Conservation (phyloP, 2,888 invertebrate species). For the Clunio marinus region DNA sequence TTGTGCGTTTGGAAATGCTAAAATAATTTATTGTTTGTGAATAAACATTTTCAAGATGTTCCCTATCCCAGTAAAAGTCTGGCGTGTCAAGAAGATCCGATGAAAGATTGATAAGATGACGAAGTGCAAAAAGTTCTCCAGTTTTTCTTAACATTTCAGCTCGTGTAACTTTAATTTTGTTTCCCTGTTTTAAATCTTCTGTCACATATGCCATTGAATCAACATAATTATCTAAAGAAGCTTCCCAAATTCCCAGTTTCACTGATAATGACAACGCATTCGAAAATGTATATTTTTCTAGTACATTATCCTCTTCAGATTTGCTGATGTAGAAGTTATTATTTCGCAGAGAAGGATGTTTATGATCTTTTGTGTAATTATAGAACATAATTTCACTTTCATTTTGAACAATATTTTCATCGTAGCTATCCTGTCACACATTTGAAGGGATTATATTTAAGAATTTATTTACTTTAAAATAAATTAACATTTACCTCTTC, state of each 20-base stretch:
- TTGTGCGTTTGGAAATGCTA: constrained; percentile 76
- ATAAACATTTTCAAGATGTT: constrained; percentile 80
- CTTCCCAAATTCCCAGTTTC: constrained; percentile 92
- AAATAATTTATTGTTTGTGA: constrained; percentile 78
- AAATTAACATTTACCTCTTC: constrained; percentile 63
- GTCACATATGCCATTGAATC: constrained; percentile 78
- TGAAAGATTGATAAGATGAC: constrained; percentile 87
- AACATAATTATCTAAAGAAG: constrained; percentile 75
- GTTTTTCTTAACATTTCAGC: constrained; percentile 66
- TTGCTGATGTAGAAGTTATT: constrained; percentile 48
- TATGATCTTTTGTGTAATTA: constrained; percentile 58
- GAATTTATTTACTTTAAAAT: too few species aligned
- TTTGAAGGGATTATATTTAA: too few species aligned
- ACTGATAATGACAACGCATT: constrained; percentile 92
- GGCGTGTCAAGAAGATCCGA: constrained; percentile 93
- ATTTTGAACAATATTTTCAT: constrained; percentile 59
- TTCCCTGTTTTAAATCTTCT: constrained; percentile 71
- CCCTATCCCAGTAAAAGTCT: constrained; percentile 98
- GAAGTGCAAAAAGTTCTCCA: constrained; percentile 82
- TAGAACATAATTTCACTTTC: constrained; percentile 85
- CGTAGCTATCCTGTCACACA: constrained; percentile 42
- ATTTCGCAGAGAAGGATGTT: constrained; percentile 48
- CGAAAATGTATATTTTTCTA: constrained; percentile 91
- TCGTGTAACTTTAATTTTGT: constrained; percentile 59
- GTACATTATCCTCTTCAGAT: constrained; percentile 58